Conservation (phyloP, 2,888 invertebrate genomes). For the Labia minor region DNA sequence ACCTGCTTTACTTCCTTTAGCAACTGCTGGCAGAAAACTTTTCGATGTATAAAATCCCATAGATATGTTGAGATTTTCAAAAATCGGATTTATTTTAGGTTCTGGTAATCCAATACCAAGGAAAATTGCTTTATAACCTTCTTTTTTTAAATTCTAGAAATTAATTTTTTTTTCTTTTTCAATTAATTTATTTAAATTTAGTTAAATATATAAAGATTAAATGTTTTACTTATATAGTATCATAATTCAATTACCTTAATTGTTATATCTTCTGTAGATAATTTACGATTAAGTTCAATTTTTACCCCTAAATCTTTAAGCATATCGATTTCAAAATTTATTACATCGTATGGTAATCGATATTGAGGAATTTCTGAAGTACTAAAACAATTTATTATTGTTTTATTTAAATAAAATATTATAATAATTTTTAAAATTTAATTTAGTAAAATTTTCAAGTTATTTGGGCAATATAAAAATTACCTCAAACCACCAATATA, state of each 20-base stretch:
- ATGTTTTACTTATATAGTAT: background rate
- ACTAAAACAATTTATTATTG: constrained; percentile 42
- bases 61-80: constrained; percentile 57
- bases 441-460: too few relatives aligned
- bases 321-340: constrained; percentile 84
- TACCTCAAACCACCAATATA: constrained; percentile 86
- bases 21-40: constrained; percentile 77
- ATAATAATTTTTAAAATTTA: background rate
- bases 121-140: constrained; percentile 69
- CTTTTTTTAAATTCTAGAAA: constrained; percentile 51
- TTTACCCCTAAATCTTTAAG: constrained; percentile 89
- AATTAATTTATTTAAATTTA: constrained; percentile 17
- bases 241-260: constrained; percentile 52
- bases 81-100: constrained; percentile 69
- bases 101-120: constrained; percentile 83
- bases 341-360: constrained; percentile 82
- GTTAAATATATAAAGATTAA: background rate
- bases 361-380: constrained; percentile 95
- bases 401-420: constrained; percentile 18
- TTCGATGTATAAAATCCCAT: constrained; percentile 95
- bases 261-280: constrained; percentile 63
- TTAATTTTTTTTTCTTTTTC: too few relatives aligned
- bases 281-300: constrained; percentile 59
- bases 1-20: constrained; percentile 81
- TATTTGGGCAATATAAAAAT: background rate